These are phyloP conservation scores for Steatornis caripensis DNA, from an alignment of 2,113 vertebrate genomes.

Conservation along the genomic window DNA sequence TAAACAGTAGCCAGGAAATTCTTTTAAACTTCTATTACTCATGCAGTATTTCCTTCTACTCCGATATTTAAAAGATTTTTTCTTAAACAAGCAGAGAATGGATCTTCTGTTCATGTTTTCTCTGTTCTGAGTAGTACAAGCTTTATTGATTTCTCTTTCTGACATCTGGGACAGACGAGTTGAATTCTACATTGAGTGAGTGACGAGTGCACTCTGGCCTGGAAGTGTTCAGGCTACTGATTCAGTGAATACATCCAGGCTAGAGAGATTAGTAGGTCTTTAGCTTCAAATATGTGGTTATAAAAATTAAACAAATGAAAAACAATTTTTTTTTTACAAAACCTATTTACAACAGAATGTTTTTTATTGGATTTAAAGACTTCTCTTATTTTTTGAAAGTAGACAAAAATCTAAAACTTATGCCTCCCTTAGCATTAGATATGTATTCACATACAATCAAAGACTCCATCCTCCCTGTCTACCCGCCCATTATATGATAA, in stretches of 20 bases:
- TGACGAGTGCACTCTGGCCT: neutral
- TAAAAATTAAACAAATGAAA: neutral
- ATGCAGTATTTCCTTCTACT: conserved; percentile 28
- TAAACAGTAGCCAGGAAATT: conserved; percentile 65
- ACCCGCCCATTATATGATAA: neutral
- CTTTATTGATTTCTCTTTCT: conserved; percentile 4
- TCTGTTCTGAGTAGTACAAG: neutral
- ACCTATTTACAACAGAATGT: neutral
- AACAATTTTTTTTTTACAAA: neutral
- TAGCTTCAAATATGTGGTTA: neutral
- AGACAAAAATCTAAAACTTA: neutral
- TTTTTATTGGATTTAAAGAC: neutral
- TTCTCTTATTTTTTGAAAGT: neutral
- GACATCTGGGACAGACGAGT: neutral
- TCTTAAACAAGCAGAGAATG: conserved; percentile 18
- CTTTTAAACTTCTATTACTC: conserved; percentile 48
- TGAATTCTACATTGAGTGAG: neutral
- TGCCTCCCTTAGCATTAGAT: neutral
- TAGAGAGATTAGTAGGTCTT: neutral
- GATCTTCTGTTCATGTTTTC: conserved; percentile 27
- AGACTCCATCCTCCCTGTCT: neutral
- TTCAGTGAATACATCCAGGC: neutral
- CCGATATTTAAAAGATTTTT: conserved; percentile 6
- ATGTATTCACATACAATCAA: neutral
- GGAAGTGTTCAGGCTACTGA: neutral